Conservation (phyloP, 2,113 vertebrate species). For the Aplodontia rufa region DNA sequence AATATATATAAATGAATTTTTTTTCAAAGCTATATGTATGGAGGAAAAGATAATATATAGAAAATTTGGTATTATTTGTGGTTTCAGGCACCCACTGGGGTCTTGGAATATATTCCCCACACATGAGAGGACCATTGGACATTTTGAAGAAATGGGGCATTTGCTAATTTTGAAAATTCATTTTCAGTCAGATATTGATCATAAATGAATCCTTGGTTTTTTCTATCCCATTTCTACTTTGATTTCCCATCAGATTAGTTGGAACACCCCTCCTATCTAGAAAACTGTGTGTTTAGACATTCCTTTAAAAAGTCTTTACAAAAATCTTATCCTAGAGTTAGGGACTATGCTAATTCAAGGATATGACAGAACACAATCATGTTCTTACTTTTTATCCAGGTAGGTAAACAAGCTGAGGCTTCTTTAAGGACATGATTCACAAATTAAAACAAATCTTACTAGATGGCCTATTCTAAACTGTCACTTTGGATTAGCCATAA, state of each 20-base stretch:
- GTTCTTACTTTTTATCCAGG: neutral
- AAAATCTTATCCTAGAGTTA: neutral
- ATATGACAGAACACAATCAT: neutral
- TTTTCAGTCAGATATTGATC: neutral
- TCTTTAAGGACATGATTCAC: neutral
- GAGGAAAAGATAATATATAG: neutral
- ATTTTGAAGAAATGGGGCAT: neutral
- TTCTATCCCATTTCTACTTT: neutral
- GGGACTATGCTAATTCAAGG: neutral
- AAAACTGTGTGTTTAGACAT: neutral
- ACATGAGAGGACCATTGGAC: neutral
- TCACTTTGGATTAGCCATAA: neutral
- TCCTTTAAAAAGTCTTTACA: neutral
- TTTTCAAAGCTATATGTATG: neutral
- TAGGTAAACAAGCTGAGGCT: neutral
- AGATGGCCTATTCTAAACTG: neutral
- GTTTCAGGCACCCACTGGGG: fast-evolving
- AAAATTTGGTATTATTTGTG: neutral
- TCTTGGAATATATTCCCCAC: neutral
- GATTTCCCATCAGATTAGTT: neutral
- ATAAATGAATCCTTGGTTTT: neutral
- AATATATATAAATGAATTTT: no score
- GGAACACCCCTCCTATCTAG: neutral
- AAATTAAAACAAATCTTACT: neutral
- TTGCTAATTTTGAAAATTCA: conserved; percentile 19